phyloP scores from a whole-genome alignment of 2,113 vertebrate genomes.

The Capricornis sumatraensis region DNA sequence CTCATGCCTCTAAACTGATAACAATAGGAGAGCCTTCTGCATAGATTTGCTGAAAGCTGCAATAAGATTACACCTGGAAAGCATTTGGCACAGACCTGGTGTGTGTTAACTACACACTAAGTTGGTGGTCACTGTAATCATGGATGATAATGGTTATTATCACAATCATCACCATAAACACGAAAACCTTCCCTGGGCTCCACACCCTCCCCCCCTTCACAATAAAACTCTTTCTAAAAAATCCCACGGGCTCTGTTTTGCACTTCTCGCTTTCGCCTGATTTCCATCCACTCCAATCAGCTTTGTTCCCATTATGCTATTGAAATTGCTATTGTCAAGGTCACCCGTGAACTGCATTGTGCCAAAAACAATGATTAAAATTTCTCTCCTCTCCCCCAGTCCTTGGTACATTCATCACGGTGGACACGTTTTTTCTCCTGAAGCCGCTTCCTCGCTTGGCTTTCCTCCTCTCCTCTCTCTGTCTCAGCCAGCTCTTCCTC shows the following conservation, averaged over 20 bases:
- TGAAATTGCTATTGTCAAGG: constrained; percentile 32
- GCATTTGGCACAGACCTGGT: background rate
- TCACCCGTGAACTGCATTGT: background rate
- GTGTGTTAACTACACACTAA: background rate
- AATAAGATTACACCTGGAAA: background rate
- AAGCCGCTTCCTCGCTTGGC: background rate
- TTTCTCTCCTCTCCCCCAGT: background rate
- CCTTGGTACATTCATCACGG: background rate
- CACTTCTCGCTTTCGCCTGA: background rate
- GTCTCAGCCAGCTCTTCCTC: background rate
- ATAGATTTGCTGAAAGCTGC: background rate
- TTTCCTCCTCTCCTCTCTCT: background rate
- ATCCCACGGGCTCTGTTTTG: background rate
- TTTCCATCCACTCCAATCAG: constrained; percentile 10
- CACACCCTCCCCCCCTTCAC: background rate
- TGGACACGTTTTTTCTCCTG: background rate
- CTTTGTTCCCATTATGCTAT: background rate
- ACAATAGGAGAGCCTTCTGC: background rate
- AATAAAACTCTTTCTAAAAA: background rate
- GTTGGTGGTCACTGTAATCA: background rate
- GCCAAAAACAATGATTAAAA: constrained; percentile 2
- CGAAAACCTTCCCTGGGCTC: background rate
- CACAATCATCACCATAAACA: background rate
- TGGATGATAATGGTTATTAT: background rate
- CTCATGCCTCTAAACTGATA: too few relatives aligned